These are phyloP conservation scores for Anas acuta DNA, from an alignment of 2,797 vertebrate genomes.

Conservation along the genomic window DNA sequence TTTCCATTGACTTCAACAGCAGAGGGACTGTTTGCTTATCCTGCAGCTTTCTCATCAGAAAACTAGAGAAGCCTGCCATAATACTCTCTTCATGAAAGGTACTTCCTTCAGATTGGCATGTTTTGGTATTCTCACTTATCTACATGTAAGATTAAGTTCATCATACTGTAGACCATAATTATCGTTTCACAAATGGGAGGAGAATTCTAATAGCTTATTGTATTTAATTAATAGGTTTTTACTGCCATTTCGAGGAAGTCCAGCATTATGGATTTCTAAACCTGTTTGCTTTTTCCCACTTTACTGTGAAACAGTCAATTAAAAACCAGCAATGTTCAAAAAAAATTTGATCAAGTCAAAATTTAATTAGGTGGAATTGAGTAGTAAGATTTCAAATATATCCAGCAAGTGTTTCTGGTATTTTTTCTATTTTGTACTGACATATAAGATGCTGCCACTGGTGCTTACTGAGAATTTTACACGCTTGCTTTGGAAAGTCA, in stretches of 20 bases:
- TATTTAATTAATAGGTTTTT: rapidly evolving
- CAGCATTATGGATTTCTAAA: not conserved
- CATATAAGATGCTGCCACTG: not conserved
- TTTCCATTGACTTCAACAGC: not conserved
- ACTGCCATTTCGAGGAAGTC: not conserved
- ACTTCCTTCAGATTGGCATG: not conserved
- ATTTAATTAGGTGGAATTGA: not conserved
- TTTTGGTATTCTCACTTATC: not conserved
- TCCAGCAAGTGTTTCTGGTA: not conserved
- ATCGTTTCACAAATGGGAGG: not conserved
- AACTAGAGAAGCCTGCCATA: not conserved
- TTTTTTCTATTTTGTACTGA: not conserved
- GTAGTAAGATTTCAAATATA: not conserved
- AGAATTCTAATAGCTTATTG: not conserved
- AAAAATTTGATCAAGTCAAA: not conserved
- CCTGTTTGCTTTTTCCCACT: not conserved
- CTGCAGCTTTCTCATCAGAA: not conserved
- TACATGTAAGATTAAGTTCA: not conserved
- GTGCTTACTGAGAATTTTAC: not conserved
- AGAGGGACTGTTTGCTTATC: not conserved
- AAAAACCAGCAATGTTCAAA: not conserved
- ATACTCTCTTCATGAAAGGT: no score
- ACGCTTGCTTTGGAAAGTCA: not conserved
- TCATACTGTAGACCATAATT: not conserved
- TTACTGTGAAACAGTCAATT: not conserved